Conservation (phyloP, 2,797 vertebrate genomes). For the Anolis apletophallus region DNA sequence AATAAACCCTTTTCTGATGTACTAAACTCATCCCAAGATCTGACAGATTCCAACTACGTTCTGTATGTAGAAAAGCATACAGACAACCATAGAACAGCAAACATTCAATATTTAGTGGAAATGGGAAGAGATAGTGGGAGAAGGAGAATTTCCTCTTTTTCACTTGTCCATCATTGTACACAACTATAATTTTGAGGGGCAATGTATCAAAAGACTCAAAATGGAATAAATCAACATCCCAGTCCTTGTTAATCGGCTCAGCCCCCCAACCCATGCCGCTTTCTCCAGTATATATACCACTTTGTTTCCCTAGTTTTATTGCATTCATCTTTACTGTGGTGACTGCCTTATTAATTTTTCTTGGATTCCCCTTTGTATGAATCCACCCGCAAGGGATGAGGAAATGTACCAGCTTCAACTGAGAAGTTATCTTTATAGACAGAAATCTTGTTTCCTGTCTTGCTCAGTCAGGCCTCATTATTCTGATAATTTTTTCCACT, state of each 20-base stretch:
- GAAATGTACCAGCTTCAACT: conserved; percentile 46
- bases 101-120: too few species aligned
- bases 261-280: neutral
- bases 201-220: conserved; percentile 26
- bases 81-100: neutral
- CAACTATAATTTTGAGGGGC: neutral
- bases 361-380: conserved; percentile 43
- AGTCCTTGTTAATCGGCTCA: conserved; percentile 27
- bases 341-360: conserved; percentile 41
- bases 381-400: conserved; percentile 8
- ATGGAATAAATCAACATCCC: conserved; percentile 13
- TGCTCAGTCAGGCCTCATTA: conserved; percentile 60
- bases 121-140: neutral
- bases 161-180: neutral
- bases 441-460: conserved; percentile 55
- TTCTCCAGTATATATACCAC: conserved; percentile 27
- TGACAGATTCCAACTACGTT: neutral
- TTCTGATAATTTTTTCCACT: conserved; percentile 55
- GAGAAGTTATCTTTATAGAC: conserved; percentile 50
- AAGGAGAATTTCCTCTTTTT: neutral
- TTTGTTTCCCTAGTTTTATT: conserved; percentile 28
- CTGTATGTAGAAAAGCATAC: neutral
- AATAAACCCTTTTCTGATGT: neutral
- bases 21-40: neutral
- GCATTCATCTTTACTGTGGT: conserved; percentile 44